These are phyloP conservation scores for Bellardia pandia DNA, from an alignment of 2,888 invertebrate genomes.

Conservation along the genomic window DNA sequence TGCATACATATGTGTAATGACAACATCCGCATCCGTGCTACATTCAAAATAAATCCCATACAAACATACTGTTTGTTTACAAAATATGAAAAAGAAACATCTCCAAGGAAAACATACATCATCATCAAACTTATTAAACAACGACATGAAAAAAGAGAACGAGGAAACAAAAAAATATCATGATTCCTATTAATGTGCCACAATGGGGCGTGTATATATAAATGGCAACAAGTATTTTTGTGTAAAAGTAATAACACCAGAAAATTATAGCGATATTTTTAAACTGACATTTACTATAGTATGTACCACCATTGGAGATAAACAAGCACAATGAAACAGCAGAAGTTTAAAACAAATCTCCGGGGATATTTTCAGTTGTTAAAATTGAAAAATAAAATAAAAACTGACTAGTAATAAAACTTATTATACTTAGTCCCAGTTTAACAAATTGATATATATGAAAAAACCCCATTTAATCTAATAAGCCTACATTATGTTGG, in stretches of 20 bases:
- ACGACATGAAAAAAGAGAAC: too few relatives aligned
- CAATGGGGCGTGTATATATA: neutral
- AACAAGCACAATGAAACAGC: constrained; percentile 2
- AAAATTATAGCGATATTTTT: constrained; percentile 46
- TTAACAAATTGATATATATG: neutral
- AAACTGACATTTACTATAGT: constrained; percentile 40
- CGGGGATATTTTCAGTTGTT: neutral
- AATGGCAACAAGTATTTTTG: neutral
- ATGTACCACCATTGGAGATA: constrained; percentile 30
- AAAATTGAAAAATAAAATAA: neutral
- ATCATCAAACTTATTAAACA: too few relatives aligned
- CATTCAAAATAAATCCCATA: neutral
- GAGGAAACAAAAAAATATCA: neutral
- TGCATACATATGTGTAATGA: neutral
- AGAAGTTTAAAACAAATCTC: neutral
- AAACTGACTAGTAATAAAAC: neutral
- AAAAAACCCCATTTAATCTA: neutral
- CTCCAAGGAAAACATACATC: constrained; percentile 17
- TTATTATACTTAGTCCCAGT: neutral
- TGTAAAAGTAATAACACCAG: constrained; percentile 9
- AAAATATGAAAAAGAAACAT: neutral
- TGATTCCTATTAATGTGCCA: neutral
- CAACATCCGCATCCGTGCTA: constrained; percentile 26
- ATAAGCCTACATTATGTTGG: neutral
- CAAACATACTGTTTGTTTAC: neutral